Evolutionary conservation across 1,140 invertebrate genomes (phyloP), one percentile per base, ranked within the genome.

Genomic region (Achroia grisella): DNA sequence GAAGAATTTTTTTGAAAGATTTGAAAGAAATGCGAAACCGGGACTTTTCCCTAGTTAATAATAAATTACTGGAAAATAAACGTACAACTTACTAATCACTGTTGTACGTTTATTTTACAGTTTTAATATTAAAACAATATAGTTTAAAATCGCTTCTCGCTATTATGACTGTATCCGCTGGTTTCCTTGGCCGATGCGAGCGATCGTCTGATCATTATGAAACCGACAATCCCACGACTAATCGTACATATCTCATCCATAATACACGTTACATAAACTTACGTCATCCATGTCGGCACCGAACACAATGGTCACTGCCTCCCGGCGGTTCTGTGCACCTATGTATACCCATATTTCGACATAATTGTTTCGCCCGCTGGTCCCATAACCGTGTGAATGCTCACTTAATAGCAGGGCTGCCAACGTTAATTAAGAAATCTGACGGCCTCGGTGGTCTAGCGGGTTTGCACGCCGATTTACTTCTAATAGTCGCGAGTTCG

Each of bases 161-260:
- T 23, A 23, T 23, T n/a, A 23, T 6, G 2, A 23, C 2, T 2
- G 2, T 23, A 23, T 3, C 17, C 17, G 17, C 17, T 6, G 17
- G 2, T 23, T 23, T 23, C 17, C 2, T 6, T 3, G 17, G 2
- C 17, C 17, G 2, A 23, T 6, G 6, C 17, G 17, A 12, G 30
- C 10, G 44, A 52, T 45, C 51, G 57, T 55, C 56, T 48, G 56
- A 51, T 50, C 59, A 62, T 74, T 67, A 68, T 48, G 71, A 69
- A 64, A 71, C 43, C 9, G 2, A 40, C 61, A 61, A 63, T 71
- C 71, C 60, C 69, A 62, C 67, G 50, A 42, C 52, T 73, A 71
- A 75, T 62, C 61, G 48, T 42, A 43, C 45, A 30, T 23, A 68
- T 68, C 57, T 60, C 56, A 50, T 39, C 43, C 55, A 62, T 61